Evolutionary conservation across 1,140 invertebrate genomes (phyloP).

Genomic region (Pseudobourletiella spinata): DNA sequence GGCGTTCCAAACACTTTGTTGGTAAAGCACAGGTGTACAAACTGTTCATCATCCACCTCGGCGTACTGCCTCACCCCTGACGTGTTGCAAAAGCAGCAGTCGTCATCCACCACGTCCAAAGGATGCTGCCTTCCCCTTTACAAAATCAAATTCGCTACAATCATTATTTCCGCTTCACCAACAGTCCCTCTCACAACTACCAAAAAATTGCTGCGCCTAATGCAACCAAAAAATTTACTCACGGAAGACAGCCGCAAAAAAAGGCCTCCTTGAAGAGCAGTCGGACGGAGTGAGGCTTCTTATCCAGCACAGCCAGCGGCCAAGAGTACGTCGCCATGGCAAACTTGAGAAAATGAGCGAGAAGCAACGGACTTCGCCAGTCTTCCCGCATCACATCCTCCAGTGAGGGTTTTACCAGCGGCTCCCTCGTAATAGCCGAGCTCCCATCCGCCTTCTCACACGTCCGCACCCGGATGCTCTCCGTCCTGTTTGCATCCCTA

Average conservation of each 20-base stretch:
- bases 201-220: too few relatives aligned
- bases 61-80: constrained; percentile 72
- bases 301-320: constrained; percentile 68
- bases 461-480: background rate
- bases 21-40: constrained; percentile 76
- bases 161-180: too few relatives aligned
- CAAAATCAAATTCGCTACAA: too few relatives aligned
- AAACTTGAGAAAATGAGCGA: constrained; percentile 64
- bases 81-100: constrained; percentile 79
- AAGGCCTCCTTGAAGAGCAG: constrained; percentile 56
- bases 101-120: constrained; percentile 62
- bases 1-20: constrained; percentile 66
- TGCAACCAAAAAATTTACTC: too few relatives aligned
- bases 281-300: constrained; percentile 62
- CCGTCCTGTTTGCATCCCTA: constrained; percentile 6
- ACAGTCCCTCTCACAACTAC: too few relatives aligned
- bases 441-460: background rate
- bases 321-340: constrained; percentile 80
- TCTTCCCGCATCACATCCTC: background rate
- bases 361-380: constrained; percentile 36
- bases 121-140: constrained; percentile 46
- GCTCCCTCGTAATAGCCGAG: background rate
- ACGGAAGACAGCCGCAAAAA: constrained; percentile 66
- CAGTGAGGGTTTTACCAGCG: background rate
- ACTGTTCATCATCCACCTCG: constrained; percentile 61